Percentiles rank a stretch among this genome's conserved stretches.
phyloP scores from a whole-genome alignment of 2,888 invertebrate genomes.

The Zhengitettix transpicula region DNA sequence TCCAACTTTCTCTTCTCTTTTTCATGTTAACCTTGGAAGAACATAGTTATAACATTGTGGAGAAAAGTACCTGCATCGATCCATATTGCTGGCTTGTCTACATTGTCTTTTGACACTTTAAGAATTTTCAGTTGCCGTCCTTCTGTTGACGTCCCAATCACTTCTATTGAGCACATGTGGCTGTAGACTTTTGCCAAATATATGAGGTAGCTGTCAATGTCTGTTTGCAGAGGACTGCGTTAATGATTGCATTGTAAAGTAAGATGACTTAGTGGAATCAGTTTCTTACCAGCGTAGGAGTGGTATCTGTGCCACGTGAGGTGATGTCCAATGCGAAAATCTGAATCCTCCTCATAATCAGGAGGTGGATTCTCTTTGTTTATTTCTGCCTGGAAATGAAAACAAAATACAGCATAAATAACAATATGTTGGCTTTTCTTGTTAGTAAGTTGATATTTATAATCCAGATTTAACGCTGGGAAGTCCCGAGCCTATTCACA shows the following conservation, averaged over 20 bases:
- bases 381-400: not conserved
- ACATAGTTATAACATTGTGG: too few species aligned
- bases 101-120: slow-evolving; percentile 38
- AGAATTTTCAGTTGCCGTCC: slow-evolving; percentile 51
- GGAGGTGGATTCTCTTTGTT: not conserved
- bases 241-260: too few species aligned
- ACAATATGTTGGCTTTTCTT: too few species aligned
- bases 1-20: too few species aligned
- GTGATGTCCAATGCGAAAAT: not conserved
- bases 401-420: too few species aligned
- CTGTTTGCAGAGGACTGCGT: slow-evolving; percentile 22
- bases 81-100: slow-evolving; percentile 55
- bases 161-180: slow-evolving; percentile 45
- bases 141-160: slow-evolving; percentile 56
- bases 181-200: slow-evolving; percentile 46
- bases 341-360: not conserved
- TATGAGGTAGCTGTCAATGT: slow-evolving; percentile 51
- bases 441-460: too few species aligned
- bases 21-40: too few species aligned
- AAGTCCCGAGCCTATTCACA: too few species aligned
- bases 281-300: not conserved
- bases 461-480: too few species aligned
- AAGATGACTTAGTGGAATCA: not conserved
- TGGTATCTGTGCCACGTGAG: not conserved
- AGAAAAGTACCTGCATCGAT: slow-evolving; percentile 49